phyloP scores from a whole-genome alignment of 1,140 invertebrate genomes.

The Protaetia brevitarsis region DNA sequence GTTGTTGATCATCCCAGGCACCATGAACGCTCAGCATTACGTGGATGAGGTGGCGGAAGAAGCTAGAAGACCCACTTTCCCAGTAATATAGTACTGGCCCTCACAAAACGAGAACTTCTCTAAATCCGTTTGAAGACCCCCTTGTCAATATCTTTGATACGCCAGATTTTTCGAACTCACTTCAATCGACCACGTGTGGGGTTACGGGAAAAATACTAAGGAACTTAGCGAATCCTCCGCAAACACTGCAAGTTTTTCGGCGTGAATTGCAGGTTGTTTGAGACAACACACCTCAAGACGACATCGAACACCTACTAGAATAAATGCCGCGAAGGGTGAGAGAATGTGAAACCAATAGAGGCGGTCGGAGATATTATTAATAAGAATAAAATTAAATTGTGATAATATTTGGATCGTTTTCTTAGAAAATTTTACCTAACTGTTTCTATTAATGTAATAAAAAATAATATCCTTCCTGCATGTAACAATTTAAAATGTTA shows the following conservation, averaged over 20 bases:
- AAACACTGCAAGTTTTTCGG: not conserved
- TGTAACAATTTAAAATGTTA: too few species aligned
- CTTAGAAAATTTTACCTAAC: not conserved
- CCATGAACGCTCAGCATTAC: not conserved
- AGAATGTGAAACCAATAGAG: not conserved
- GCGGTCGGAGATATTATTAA: not conserved
- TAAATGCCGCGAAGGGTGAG: not conserved
- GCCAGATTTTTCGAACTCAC: constrained; percentile 23
- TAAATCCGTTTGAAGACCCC: not conserved
- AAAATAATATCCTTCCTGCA: too few species aligned
- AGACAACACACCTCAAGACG: not conserved
- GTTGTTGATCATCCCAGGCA: not conserved
- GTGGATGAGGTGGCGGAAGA: not conserved
- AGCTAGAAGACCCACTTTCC: not conserved
- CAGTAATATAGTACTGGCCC: not conserved
- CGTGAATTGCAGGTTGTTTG: not conserved
- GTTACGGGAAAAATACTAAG: constrained; percentile 17
- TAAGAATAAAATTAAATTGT: not conserved
- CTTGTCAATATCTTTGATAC: constrained; percentile 19
- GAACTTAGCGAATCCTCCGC: constrained; percentile 1
- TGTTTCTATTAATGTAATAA: too few species aligned
- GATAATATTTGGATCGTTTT: not conserved
- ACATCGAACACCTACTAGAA: not conserved
- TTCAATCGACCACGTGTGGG: constrained; percentile 22
- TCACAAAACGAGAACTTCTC: not conserved